A percentile compares a stretch with the other conserved stretches of the same genome.
Conservation (phyloP, 2,888 invertebrate genomes). For the Octodonta nipae region DNA sequence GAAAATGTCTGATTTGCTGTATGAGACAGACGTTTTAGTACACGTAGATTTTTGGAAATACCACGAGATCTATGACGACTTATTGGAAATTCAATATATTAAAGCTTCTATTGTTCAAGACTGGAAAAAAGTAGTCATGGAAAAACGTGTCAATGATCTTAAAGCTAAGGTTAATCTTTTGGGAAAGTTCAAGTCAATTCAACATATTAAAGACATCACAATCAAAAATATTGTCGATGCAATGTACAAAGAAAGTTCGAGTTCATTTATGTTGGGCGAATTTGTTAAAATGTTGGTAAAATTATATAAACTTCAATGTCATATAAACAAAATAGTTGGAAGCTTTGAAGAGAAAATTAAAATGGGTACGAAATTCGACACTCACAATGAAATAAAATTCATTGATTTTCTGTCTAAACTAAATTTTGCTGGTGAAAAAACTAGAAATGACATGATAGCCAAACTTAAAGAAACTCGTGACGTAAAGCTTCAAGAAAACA, state of each 20-base stretch:
- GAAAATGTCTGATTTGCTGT: constrained; percentile 23
- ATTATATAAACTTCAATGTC: constrained; percentile 29
- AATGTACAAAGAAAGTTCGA: constrained; percentile 17
- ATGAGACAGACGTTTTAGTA: constrained; percentile 25
- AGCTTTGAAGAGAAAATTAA: constrained; percentile 27
- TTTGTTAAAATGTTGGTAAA: constrained; percentile 25
- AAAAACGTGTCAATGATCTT: constrained; percentile 22
- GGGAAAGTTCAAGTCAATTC: constrained; percentile 26
- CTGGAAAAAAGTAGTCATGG: constrained; percentile 26
- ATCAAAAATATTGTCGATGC: constrained; percentile 17
- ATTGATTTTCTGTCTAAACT: constrained; percentile 35
- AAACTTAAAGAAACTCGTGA: constrained; percentile 39
- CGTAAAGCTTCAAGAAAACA: constrained; percentile 27
- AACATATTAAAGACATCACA: constrained; percentile 21
- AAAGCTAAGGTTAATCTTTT: constrained; percentile 24
- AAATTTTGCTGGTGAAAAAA: constrained; percentile 44
- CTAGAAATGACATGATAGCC: constrained; percentile 42
- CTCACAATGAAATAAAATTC: constrained; percentile 41
- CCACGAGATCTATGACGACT: constrained; percentile 22
- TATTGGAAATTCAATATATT: constrained; percentile 26
- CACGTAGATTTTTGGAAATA: constrained; percentile 25
- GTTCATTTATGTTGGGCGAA: constrained; percentile 23
- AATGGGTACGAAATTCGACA: constrained; percentile 38
- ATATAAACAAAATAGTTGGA: constrained; percentile 25
- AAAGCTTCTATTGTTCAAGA: constrained; percentile 24